Evolutionary conservation across 2,113 vertebrate genomes (phyloP).

Genomic region (Trochalopteron elliotii): DNA sequence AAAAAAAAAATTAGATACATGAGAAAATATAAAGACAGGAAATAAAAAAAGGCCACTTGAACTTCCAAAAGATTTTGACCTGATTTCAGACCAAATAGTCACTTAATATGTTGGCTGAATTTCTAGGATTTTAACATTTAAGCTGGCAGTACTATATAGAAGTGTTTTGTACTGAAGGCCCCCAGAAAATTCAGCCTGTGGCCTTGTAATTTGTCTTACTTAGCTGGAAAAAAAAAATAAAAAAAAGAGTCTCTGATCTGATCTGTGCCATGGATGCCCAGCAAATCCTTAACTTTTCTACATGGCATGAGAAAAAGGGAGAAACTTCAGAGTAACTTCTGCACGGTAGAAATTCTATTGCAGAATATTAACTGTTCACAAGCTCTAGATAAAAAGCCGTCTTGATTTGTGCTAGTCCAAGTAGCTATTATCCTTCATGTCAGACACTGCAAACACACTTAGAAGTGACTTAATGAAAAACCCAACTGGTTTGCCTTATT

Average conservation of each 20-base stretch:
- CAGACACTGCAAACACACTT: neutral
- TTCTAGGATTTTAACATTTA: neutral
- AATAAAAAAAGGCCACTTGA: neutral
- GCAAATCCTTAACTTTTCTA: neutral
- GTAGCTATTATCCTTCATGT: neutral
- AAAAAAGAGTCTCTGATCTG: neutral
- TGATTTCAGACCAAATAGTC: neutral
- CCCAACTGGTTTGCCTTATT: neutral
- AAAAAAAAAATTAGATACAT: neutral
- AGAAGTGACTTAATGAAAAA: neutral
- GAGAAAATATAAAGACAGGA: neutral
- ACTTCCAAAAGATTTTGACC: neutral
- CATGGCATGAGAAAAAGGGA: neutral
- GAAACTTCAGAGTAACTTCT: neutral
- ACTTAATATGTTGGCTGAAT: neutral
- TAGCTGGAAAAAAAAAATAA: neutral
- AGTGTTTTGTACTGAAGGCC: neutral
- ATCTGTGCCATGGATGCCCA: neutral
- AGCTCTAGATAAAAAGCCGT: neutral
- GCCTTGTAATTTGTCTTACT: neutral
- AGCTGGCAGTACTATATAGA: neutral
- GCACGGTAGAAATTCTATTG: neutral
- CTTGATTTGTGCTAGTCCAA: neutral
- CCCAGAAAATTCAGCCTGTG: neutral
- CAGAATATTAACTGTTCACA: neutral